A percentile compares a stretch with the other conserved stretches of the same genome.
phyloP scores from a whole-genome alignment of 2,113 vertebrate species.

The Electrona antarctica region DNA sequence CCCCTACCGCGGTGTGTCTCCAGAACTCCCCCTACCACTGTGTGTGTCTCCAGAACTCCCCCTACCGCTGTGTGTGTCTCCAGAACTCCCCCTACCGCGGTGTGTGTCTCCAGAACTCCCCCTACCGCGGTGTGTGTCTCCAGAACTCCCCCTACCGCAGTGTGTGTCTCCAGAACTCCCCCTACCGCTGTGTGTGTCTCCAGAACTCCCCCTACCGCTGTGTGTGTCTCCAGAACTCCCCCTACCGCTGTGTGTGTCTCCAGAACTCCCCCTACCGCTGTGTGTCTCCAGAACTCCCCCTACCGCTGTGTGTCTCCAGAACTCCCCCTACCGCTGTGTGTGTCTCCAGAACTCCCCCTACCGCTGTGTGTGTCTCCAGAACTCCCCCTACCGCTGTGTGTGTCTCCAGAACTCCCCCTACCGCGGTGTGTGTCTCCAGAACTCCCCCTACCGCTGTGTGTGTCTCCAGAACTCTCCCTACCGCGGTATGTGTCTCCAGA shows the following conservation, averaged over 20 bases:
- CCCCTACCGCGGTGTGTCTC: constrained; percentile 77
- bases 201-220: constrained; percentile 75
- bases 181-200: constrained; percentile 52
- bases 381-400: constrained; percentile 76
- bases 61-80: constrained; percentile 52
- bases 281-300: constrained; percentile 70
- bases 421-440: too few species aligned
- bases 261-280: constrained; percentile 75
- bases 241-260: constrained; percentile 52
- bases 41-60: constrained; percentile 63
- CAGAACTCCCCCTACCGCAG: constrained; percentile 75
- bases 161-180: constrained; percentile 63
- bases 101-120: constrained; percentile 63
- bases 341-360: constrained; percentile 74
- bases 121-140: constrained; percentile 51
- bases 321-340: constrained; percentile 76
- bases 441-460: constrained; percentile 76
- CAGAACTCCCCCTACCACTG: constrained; percentile 75
- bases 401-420: constrained; percentile 74
- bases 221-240: constrained; percentile 63
- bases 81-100: constrained; percentile 75
- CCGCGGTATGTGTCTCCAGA: too few species aligned
- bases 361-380: too few species aligned
- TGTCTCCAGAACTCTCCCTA: constrained; percentile 74
- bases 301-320: constrained; percentile 9